Evolutionary conservation across 2,888 invertebrate genomes (phyloP), one percentile per base, ranked within the genome.

Genomic region (Sphaeridia pumilis): DNA sequence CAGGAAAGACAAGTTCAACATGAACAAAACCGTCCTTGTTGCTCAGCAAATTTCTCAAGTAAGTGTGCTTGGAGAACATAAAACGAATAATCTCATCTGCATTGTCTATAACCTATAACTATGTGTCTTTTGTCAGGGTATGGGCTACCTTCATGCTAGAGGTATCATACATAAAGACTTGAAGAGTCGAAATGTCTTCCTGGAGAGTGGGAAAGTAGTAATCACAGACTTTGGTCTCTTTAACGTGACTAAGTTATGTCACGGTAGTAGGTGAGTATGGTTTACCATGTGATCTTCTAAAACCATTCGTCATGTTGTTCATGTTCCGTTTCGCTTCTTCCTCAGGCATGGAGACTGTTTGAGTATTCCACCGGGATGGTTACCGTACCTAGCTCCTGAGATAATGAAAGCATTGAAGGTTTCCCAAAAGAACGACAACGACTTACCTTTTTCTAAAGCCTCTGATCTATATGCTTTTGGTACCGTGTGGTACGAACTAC

Each of bases 191-290:
- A 98, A 98, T 73, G 90, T 98, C 66, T 98, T 98, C 74, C 76
- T 98, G 59, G 97, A 98, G 73, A 92, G 88, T 71, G 89, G 89
- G 55, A 94, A 94, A 74, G 93, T 95, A 64, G 87, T 97, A 66
- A 98, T 98, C 70, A 93, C 97, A 1, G 98, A 98, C 74, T 98
- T 97, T 71, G 97, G 97, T 10, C 79, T 98, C 54, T 94, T 97
- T 73, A 94, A 90, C 71, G 89, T 97, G 66, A 92, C 93, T 43
- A 92, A 93, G 73, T 78, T 97, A 55, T 88, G 92, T 70, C 87
- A 88, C 70, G 87, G 87, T 59, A 87, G 86, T 73, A 84, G 87
- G 87, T 86, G 69, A 64, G 31, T 46, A 36, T 7, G 10, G 5
- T 27, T 43, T 28, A n/a, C n/a, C n/a, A n/a, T n/a, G n/a, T n/a